Percentiles rank a stretch among this genome's conserved stretches.
These are phyloP conservation scores for Gadus macrocephalus DNA, from an alignment of 2,113 vertebrate species.

Conservation along the genomic window DNA sequence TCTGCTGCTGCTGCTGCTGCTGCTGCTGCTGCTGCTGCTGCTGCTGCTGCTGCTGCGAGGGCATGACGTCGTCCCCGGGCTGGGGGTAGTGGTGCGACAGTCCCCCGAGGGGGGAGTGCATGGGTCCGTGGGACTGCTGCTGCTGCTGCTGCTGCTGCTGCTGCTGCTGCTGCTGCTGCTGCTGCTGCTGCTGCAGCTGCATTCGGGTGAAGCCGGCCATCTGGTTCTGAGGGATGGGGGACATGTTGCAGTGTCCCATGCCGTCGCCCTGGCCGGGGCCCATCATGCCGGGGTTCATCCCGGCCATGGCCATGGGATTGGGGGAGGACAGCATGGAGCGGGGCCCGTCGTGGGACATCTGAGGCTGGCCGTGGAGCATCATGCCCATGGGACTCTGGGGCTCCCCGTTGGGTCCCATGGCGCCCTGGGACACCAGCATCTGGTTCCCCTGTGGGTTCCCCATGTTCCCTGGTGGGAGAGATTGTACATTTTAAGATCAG, in stretches of 20 bases:
- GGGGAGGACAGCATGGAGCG: slow-evolving; percentile 84
- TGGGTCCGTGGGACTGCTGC: slow-evolving; percentile 70
- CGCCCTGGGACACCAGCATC: slow-evolving; percentile 81
- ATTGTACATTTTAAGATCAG: slow-evolving; percentile 3
- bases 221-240: slow-evolving; percentile 84
- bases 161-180: slow-evolving; percentile 63
- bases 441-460: slow-evolving; percentile 75
- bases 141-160: slow-evolving; percentile 63
- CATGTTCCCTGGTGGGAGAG: slow-evolving; percentile 73
- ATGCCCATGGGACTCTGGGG: slow-evolving; percentile 90
- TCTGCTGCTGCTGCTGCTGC: slow-evolving; percentile 76
- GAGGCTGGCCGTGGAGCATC: slow-evolving; percentile 82
- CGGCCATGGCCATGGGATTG: slow-evolving; percentile 83
- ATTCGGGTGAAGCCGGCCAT: slow-evolving; percentile 70
- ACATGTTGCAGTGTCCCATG: slow-evolving; percentile 76
- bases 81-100: slow-evolving; percentile 76
- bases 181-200: slow-evolving; percentile 63
- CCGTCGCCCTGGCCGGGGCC: slow-evolving; percentile 77
- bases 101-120: slow-evolving; percentile 68
- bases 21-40: too few species aligned
- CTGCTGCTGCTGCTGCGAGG: slow-evolving; percentile 31
- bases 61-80: slow-evolving; percentile 76
- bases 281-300: slow-evolving; percentile 81
- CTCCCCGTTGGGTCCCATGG: slow-evolving; percentile 75
- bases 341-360: slow-evolving; percentile 84